Evolutionary conservation across 2,888 invertebrate genomes (phyloP).

Genomic region (Diarsia rubi): DNA sequence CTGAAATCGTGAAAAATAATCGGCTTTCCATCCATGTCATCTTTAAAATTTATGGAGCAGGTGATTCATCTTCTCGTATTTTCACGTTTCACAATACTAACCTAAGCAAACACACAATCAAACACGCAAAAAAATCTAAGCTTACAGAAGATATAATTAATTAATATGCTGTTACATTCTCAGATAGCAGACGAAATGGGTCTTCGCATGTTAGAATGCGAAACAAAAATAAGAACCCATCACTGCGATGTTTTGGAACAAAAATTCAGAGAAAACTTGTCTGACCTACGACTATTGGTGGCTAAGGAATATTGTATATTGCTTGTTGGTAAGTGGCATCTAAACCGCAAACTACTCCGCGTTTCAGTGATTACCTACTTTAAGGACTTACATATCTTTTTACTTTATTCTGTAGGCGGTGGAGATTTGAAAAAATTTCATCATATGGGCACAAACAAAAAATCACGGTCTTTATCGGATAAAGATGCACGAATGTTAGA

Average conservation of each 20-base stretch:
- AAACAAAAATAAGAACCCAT: constrained; percentile 90
- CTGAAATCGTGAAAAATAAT: neutral
- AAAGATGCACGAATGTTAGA: constrained; percentile 92
- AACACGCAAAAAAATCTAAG: too few species aligned
- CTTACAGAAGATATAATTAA: neutral
- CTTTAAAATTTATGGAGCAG: neutral
- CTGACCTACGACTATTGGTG: constrained; percentile 91
- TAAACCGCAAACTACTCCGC: neutral
- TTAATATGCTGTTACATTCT: constrained; percentile 34
- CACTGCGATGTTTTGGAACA: constrained; percentile 86
- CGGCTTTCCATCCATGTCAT: neutral
- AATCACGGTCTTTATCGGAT: constrained; percentile 91
- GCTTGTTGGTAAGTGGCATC: constrained; percentile 84
- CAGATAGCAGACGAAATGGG: constrained; percentile 91
- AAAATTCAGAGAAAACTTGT: constrained; percentile 88
- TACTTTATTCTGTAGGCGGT: constrained; percentile 75
- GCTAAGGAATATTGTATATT: constrained; percentile 92
- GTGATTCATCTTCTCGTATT: neutral
- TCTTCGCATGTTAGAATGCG: constrained; percentile 87
- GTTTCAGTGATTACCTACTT: neutral
- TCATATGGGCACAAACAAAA: constrained; percentile 91
- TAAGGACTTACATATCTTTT: neutral
- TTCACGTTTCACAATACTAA: neutral
- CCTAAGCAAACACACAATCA: too few species aligned
- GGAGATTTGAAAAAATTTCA: constrained; percentile 90